These are phyloP conservation scores for Toxotes jaculatrix DNA, from an alignment of 2,113 vertebrate genomes.

Conservation along the genomic window DNA sequence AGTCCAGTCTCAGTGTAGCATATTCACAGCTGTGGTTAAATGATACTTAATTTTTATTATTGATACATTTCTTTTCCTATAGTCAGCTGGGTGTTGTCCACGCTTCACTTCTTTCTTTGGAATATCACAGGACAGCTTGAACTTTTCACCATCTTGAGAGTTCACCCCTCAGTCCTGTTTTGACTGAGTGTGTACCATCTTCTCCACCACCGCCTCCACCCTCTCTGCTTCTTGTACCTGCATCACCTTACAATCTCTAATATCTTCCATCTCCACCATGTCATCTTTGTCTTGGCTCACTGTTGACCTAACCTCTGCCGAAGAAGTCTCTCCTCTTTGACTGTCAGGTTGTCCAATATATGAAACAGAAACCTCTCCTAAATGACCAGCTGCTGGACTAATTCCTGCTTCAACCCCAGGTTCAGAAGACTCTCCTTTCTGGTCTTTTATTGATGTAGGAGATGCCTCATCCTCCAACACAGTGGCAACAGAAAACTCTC, in stretches of 20 bases:
- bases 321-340: constrained; percentile 10
- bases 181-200: background rate
- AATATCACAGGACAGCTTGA: background rate
- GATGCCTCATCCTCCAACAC: constrained; percentile 53
- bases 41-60: background rate
- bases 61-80: background rate
- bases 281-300: constrained; percentile 66
- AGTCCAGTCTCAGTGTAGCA: background rate
- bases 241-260: constrained; percentile 72
- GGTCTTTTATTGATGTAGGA: background rate
- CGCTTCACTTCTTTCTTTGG: background rate
- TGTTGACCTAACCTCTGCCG: background rate
- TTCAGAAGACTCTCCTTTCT: constrained; percentile 18
- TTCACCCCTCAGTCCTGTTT: constrained; percentile 6
- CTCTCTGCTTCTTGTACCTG: constrained; percentile 12
- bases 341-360: constrained; percentile 1
- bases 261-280: constrained; percentile 76
- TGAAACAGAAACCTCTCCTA: constrained; percentile 9
- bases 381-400: background rate
- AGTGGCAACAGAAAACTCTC: constrained; percentile 71
- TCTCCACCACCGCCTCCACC: constrained; percentile 7
- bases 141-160: background rate
- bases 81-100: background rate
- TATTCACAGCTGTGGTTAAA: constrained; percentile 8
- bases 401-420: background rate